These are phyloP conservation scores for Prionailurus viverrinus DNA, from an alignment of 2,113 vertebrate species.

Conservation along the genomic window DNA sequence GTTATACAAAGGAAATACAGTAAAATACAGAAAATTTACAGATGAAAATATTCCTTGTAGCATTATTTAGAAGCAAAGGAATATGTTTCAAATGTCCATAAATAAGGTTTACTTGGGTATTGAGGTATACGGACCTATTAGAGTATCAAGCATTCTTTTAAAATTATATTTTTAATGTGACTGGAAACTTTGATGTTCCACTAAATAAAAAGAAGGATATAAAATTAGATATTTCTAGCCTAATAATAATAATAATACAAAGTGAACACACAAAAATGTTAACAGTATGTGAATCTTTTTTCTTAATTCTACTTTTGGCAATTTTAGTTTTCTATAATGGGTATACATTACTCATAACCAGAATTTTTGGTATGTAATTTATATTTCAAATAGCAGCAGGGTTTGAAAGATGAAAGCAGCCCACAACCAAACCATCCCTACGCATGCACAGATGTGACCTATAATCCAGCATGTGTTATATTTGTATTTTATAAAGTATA, in stretches of 20 bases:
- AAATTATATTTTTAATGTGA: background rate
- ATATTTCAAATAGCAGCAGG: background rate
- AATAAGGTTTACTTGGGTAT: background rate
- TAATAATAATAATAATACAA: background rate
- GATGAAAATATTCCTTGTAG: background rate
- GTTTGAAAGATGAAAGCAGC: background rate
- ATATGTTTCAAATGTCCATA: background rate
- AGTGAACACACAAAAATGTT: background rate
- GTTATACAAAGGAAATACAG: background rate
- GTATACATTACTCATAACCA: background rate
- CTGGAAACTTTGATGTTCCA: background rate
- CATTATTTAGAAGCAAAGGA: background rate
- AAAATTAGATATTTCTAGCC: background rate
- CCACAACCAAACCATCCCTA: background rate
- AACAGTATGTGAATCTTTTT: background rate
- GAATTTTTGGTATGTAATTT: background rate
- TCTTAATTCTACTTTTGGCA: background rate
- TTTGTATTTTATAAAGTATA: background rate
- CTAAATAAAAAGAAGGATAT: background rate
- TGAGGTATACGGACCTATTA: background rate
- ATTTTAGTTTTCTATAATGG: background rate
- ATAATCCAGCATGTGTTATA: background rate
- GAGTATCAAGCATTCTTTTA: background rate
- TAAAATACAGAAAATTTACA: background rate
- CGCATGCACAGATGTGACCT: background rate